A percentile compares a stretch with the other conserved stretches of the same genome.
phyloP scores from a whole-genome alignment of 2,888 invertebrate species.

The Pyrrhosoma nymphula region DNA sequence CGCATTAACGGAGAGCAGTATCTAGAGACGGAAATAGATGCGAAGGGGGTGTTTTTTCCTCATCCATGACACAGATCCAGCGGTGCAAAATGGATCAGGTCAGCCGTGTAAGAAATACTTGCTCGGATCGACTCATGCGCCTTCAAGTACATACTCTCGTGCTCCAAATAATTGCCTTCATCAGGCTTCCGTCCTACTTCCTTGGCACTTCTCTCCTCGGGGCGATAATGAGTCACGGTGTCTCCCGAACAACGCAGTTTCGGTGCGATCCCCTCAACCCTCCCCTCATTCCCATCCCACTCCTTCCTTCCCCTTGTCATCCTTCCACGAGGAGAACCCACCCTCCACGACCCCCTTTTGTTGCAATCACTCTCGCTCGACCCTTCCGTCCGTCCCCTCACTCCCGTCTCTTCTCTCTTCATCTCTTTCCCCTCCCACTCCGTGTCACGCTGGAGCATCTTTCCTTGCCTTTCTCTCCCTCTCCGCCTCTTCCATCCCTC shows the following conservation, averaged over 20 bases:
- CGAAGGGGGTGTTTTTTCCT: no score
- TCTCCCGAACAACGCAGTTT: constrained; percentile 21
- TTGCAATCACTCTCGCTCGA: not conserved
- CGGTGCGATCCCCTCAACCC: not conserved
- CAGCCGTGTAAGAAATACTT: not conserved
- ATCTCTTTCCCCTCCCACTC: not conserved
- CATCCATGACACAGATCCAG: no score
- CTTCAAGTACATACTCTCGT: not conserved
- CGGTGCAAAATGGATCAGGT: no score
- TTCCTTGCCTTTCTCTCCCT: not conserved
- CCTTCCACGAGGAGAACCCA: not conserved
- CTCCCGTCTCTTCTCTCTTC: not conserved
- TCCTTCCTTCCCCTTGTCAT: not conserved
- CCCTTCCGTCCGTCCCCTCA: not conserved
- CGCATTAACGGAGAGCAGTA: no score
- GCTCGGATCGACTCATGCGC: not conserved
- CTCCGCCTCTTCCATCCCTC: no score
- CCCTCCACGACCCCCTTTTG: not conserved
- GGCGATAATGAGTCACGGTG: constrained; percentile 31
- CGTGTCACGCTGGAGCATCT: not conserved
- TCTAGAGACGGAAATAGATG: no score
- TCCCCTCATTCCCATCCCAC: not conserved
- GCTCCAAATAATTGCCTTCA: not conserved
- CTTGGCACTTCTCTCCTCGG: not conserved
- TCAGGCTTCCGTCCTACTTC: constrained; percentile 14